Percentiles rank a stretch among this genome's conserved stretches.
These are phyloP conservation scores for Pseudococcus viburni DNA, from an alignment of 2,888 invertebrate species.

Conservation along the genomic window DNA sequence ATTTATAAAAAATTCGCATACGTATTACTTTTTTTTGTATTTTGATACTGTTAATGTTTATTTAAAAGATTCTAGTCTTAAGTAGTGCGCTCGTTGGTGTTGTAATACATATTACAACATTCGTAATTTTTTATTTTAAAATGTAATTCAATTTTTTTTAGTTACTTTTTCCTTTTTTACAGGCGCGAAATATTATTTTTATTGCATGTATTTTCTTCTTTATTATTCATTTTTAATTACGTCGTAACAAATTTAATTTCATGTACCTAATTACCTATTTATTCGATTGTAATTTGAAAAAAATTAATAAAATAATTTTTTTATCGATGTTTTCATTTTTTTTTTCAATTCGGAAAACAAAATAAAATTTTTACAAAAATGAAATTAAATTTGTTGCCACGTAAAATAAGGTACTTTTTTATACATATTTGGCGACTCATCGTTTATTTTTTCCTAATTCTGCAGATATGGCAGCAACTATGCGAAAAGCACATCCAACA, in stretches of 20 bases:
- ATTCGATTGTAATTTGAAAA: background rate
- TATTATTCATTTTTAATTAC: background rate
- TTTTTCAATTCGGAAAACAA: background rate
- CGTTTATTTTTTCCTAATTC: background rate
- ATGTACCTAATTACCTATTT: background rate
- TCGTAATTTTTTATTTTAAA: background rate
- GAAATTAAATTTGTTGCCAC: slow-evolving; percentile 32
- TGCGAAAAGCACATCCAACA: background rate
- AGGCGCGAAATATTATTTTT: background rate
- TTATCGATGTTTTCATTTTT: slow-evolving; percentile 5
- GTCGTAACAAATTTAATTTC: slow-evolving; percentile 33
- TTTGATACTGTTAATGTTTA: background rate
- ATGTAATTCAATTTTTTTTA: background rate
- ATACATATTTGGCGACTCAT: no score
- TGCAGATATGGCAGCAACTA: slow-evolving; percentile 5
- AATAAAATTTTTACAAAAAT: background rate
- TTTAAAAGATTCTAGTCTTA: background rate
- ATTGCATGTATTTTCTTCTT: background rate
- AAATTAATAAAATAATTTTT: slow-evolving; percentile 1
- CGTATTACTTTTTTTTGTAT: no score
- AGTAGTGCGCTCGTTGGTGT: background rate
- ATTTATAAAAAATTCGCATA: no score
- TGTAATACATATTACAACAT: background rate
- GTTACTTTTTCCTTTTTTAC: background rate
- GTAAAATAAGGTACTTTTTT: background rate